These are phyloP conservation scores for Fulica atra DNA, from an alignment of 2,113 vertebrate species.

Conservation along the genomic window DNA sequence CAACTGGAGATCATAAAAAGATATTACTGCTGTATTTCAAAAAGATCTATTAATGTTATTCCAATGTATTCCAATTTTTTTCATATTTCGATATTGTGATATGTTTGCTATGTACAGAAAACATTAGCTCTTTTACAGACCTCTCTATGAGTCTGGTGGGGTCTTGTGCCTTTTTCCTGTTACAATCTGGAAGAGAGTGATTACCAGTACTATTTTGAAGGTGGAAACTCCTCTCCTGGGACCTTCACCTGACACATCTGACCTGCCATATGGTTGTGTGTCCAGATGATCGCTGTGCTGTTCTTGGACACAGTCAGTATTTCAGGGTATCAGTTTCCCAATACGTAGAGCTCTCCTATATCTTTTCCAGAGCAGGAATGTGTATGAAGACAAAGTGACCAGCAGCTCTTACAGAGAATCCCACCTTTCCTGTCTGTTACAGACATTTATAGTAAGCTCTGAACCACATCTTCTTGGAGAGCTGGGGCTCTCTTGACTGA, in stretches of 20 bases:
- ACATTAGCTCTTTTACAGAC: background rate
- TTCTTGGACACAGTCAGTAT: background rate
- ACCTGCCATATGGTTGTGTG: background rate
- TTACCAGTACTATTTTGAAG: background rate
- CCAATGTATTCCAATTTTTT: background rate
- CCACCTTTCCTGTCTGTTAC: background rate
- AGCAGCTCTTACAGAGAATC: background rate
- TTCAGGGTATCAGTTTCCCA: background rate
- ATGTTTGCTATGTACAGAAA: fast-evolving
- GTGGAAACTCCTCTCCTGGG: background rate
- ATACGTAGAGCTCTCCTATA: background rate
- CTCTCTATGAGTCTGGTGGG: background rate
- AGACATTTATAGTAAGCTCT: background rate
- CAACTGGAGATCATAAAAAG: background rate
- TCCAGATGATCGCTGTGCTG: background rate
- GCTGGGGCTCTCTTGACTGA: fast-evolving
- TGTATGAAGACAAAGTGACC: background rate
- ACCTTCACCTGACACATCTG: background rate
- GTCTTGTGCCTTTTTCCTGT: background rate
- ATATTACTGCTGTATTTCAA: background rate
- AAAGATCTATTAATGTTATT: background rate
- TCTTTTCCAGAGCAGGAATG: background rate
- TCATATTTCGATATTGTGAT: background rate
- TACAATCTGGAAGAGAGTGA: background rate
- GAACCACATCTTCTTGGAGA: background rate